Conservation (phyloP, 2,888 invertebrate species). For the Seira musarum region DNA sequence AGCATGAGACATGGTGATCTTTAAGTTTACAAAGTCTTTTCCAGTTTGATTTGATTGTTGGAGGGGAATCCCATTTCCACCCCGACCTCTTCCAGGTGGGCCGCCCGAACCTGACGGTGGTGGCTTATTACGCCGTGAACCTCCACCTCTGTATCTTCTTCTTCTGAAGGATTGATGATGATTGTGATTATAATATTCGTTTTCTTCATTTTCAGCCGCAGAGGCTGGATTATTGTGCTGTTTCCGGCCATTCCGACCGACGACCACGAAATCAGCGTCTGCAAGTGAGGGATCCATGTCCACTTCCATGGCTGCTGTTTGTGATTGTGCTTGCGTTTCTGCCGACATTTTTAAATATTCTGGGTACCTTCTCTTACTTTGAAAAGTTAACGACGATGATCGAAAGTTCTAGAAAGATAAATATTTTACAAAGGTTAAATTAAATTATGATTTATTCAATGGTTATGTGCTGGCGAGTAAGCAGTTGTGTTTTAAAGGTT, state of each 20-base stretch:
- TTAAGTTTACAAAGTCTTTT: constrained; percentile 21
- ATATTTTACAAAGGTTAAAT: too few species aligned
- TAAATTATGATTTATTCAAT: too few species aligned
- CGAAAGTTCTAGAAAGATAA: too few species aligned
- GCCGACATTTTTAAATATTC: constrained; percentile 24
- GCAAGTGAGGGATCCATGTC: neutral
- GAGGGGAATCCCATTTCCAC: constrained; percentile 15
- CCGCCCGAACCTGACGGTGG: neutral
- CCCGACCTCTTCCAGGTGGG: neutral
- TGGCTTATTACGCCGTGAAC: neutral
- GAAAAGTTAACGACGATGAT: too few species aligned
- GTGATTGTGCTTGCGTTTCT: neutral
- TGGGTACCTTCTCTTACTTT: too few species aligned
- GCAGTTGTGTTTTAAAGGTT: too few species aligned
- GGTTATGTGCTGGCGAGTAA: too few species aligned
- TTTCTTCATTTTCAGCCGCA: constrained; percentile 33
- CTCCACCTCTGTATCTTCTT: constrained; percentile 22
- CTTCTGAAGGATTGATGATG: constrained; percentile 16
- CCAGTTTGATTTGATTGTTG: constrained; percentile 11
- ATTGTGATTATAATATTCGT: constrained; percentile 23
- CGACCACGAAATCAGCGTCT: constrained; percentile 21
- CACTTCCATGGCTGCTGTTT: neutral
- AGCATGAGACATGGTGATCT: constrained; percentile 20
- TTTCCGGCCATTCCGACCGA: constrained; percentile 22
- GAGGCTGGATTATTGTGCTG: neutral